Evolutionary conservation across 2,113 vertebrate genomes (phyloP), one percentile per base, ranked within the genome.

Genomic region (Hystrix brachyura): DNA sequence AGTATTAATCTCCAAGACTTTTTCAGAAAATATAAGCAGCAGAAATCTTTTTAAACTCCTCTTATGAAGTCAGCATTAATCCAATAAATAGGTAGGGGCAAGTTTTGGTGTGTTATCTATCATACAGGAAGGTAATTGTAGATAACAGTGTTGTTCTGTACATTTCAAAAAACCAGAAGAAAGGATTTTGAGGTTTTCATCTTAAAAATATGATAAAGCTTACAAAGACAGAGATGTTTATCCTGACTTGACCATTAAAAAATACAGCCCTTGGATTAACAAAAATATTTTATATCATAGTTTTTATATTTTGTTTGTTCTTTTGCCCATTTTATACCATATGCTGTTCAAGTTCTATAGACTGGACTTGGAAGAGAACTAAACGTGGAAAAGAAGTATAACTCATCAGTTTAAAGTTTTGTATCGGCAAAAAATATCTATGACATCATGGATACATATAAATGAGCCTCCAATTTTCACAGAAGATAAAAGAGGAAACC

Each of bases 401-500:
- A 27, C 92, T 92, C 62, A 85, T 82, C 62, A 69, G 59, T 59
- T 93, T 79, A 86, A 85, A 89, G 17, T 90, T 95, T 84, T 89
- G 65, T 81, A 59, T 60, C 94, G 79, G 57, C 34, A 94, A 89
- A 93, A 97, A 69, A 85, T 51, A 32, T 5, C 57, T 64, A 79
- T 96, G 90, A 87, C 83, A 93, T 95, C 79, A 91, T 95, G 72
- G 15, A 2, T 82, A 46, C 51, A 93, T 94, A 79, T 82, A 82
- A 96, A 97, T 93, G 90, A 95, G 65, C 48, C 25, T 72, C 60
- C 21, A 57, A 27, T 60, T 5, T 81, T 96, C 72, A 87, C 48
- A 83, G 62, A 90, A 79, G 79, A 95, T 96, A 97, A 96, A 96
- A 96, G 67, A 91, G 59, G 90, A 96, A 95, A 97, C 89, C 43